Percentiles rank a stretch among this genome's conserved stretches.
Evolutionary conservation across 2,888 invertebrate genomes (phyloP).

Genomic region (Cotesia congregata): DNA sequence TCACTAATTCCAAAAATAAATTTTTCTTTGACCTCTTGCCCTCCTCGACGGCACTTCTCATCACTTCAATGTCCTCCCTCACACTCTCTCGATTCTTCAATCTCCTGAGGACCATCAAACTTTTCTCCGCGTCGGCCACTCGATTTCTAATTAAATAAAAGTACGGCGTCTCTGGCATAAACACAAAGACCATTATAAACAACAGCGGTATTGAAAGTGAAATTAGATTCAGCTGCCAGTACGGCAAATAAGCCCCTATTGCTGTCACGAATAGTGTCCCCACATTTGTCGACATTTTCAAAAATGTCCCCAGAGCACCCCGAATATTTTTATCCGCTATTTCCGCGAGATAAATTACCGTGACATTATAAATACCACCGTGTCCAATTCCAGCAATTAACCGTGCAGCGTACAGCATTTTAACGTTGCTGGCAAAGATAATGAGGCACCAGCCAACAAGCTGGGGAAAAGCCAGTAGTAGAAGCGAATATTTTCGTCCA

Average conservation of each 20-base stretch:
- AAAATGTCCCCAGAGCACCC: conserved; percentile 73
- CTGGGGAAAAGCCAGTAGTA: conserved; percentile 59
- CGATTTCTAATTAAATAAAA: conserved; percentile 73
- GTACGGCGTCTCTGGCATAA: conserved; percentile 79
- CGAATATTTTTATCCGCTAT: conserved; percentile 74
- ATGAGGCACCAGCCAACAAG: conserved; percentile 61
- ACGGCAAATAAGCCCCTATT: conserved; percentile 70
- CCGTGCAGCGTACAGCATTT: conserved; percentile 66
- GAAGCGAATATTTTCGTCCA: conserved; percentile 60
- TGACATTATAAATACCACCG: conserved; percentile 70
- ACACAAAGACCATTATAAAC: conserved; percentile 73
- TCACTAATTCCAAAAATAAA: conserved; percentile 72
- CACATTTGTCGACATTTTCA: conserved; percentile 71
- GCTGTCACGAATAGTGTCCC: conserved; percentile 63
- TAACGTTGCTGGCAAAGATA: conserved; percentile 54
- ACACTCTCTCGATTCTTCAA: conserved; percentile 71
- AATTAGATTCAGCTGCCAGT: conserved; percentile 71
- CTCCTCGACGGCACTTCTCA: conserved; percentile 73
- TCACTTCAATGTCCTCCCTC: conserved; percentile 73
- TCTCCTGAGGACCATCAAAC: conserved; percentile 75
- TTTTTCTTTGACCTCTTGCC: conserved; percentile 70
- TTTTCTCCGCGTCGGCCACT: conserved; percentile 73
- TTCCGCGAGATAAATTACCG: conserved; percentile 76
- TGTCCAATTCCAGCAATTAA: conserved; percentile 70
- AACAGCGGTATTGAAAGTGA: conserved; percentile 74